phyloP scores from a whole-genome alignment of 2,888 invertebrate genomes.

The Lithophane semibrunnea region DNA sequence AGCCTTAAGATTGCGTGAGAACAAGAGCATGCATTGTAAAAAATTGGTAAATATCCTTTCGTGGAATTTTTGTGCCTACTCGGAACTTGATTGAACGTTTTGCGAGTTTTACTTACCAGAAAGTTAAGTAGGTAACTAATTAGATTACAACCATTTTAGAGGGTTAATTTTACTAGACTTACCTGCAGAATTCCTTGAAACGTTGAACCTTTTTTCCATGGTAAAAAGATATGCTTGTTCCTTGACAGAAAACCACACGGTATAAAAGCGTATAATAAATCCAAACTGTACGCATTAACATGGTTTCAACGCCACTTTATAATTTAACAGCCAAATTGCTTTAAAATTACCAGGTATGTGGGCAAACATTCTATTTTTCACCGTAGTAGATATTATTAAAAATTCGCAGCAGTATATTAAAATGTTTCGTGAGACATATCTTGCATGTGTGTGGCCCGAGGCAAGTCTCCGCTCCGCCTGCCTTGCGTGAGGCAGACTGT shows the following conservation, averaged over 20 bases:
- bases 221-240: neutral
- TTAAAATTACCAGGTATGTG: constrained; percentile 34
- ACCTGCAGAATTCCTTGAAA: neutral
- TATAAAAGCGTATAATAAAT: constrained; percentile 6
- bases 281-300: constrained; percentile 24
- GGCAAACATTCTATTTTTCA: constrained; percentile 37
- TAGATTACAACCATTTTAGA: neutral
- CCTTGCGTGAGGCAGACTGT: constrained; percentile 14
- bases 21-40: constrained; percentile 15
- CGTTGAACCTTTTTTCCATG: neutral
- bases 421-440: constrained; percentile 24
- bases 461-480: constrained; percentile 22
- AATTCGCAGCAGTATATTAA: constrained; percentile 51
- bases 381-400: constrained; percentile 37
- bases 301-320: constrained; percentile 41
- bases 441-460: constrained; percentile 45
- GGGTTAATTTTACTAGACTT: neutral
- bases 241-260: neutral
- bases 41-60: constrained; percentile 29
- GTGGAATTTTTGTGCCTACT: constrained; percentile 29
- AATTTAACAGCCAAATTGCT: constrained; percentile 37
- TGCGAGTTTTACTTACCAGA: constrained; percentile 8
- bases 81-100: constrained; percentile 19
- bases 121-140: constrained; percentile 8
- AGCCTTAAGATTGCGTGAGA: constrained; percentile 53